These are phyloP conservation scores for Philaenus spumarius DNA, from an alignment of 1,140 invertebrate genomes.

Conservation along the genomic window DNA sequence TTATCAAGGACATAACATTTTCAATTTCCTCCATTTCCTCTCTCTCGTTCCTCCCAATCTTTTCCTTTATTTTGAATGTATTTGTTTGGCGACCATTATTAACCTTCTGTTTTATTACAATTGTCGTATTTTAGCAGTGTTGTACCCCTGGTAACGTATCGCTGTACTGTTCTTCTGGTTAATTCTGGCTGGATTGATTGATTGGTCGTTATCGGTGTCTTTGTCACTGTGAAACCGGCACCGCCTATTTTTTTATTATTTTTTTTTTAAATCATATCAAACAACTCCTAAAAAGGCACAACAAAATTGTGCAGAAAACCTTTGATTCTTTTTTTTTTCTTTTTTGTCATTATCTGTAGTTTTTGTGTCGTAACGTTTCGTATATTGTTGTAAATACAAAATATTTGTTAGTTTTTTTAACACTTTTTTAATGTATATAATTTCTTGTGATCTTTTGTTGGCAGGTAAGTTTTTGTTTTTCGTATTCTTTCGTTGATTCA, in stretches of 20 bases:
- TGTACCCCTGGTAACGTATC: constrained; percentile 4
- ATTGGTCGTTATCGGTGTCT: too few relatives aligned
- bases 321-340: too few relatives aligned
- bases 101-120: background rate
- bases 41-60: background rate
- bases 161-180: background rate
- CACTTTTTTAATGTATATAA: too few relatives aligned
- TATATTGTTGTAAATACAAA: constrained; percentile 7
- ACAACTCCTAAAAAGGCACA: background rate
- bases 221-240: too few relatives aligned
- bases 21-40: too few relatives aligned
- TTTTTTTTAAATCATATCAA: background rate
- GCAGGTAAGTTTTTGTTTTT: background rate
- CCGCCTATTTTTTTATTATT: too few relatives aligned
- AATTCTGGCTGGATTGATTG: background rate
- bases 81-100: constrained; percentile 10
- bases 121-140: constrained; percentile 11
- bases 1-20: too few relatives aligned
- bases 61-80: constrained; percentile 6
- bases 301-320: constrained; percentile 7
- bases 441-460: background rate
- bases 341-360: constrained; percentile 1
- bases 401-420: background rate
- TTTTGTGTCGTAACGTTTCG: constrained; percentile 6
- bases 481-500: too few relatives aligned